Percentiles rank a stretch among this genome's conserved stretches.
These are phyloP conservation scores for Schizaphis graminum DNA, from an alignment of 2,888 invertebrate genomes.

Conservation along the genomic window DNA sequence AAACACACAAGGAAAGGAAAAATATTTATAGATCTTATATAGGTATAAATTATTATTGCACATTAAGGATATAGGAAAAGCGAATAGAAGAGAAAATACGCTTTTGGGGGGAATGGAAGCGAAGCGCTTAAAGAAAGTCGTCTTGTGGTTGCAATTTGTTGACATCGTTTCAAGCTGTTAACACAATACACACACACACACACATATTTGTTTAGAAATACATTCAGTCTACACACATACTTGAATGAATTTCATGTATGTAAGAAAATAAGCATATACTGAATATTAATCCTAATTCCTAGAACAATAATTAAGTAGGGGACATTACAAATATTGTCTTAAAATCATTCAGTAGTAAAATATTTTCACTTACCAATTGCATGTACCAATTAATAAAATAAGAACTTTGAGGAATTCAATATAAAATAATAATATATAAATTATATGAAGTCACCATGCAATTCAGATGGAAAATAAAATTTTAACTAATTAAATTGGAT, in stretches of 20 bases:
- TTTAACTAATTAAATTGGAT: conserved; percentile 3
- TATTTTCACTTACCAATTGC: conserved; percentile 30
- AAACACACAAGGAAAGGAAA: conserved; percentile 65
- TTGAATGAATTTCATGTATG: conserved; percentile 50
- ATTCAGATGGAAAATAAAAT: background rate
- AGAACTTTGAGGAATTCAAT: background rate
- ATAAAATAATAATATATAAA: background rate
- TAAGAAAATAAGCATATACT: conserved; percentile 39
- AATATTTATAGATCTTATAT: conserved; percentile 51
- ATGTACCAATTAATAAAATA: background rate
- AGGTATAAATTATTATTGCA: conserved; percentile 59
- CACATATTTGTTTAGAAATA: conserved; percentile 56
- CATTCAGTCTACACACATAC: conserved; percentile 50
- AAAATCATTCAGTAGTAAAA: conserved; percentile 1
- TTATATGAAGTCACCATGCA: background rate
- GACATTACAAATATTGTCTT: background rate
- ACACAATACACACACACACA: conserved; percentile 61
- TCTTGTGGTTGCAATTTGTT: conserved; percentile 62
- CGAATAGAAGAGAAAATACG: conserved; percentile 61
- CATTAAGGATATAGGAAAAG: conserved; percentile 59
- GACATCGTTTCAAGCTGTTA: conserved; percentile 62
- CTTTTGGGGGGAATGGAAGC: conserved; percentile 49
- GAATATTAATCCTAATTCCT: conserved; percentile 25
- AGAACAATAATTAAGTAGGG: background rate
- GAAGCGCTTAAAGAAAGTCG: conserved; percentile 64